Base-by-base conservation (phyloP, 92 coral and sea anemone genomes). In the Paragorgia papillata region DNA sequence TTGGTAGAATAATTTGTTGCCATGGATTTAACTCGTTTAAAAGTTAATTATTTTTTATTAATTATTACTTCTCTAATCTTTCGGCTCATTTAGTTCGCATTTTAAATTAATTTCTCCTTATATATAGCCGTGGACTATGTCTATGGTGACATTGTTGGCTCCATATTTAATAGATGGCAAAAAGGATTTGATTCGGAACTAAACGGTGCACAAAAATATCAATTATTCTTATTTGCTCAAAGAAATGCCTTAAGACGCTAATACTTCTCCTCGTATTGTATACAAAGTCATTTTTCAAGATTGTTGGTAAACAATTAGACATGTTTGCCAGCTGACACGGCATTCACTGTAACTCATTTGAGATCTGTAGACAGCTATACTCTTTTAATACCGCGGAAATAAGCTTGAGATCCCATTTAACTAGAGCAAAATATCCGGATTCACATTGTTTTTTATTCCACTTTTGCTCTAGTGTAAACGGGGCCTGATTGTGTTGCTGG, bases 231-330 rank as follows among this genome's bases (percentile, higher is more conserved):
- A 33, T 68, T 68, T 68, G 48, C 75, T n/a, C 0, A 27, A 21
- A 17, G 48, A 68, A 68, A 25, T 49, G 48, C 75, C 9, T 33
- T 26, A 68, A 25, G 75, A 27, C 58, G 59, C 59, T 68, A 68
- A 68, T 68, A 21, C 17, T 20, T 59, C 59, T 48, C 24, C 75
- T 57, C 7, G n/a, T 18, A 68, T 68, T 48, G 75, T 48, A 58
- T 27, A 3, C 18, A 20, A 27, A 68, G 55, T 46, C 58, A 44
- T 44, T 68, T 68, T 68, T 68, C 39, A 44, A 35, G 40, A 35
- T 2, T 7, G 7, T 46, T 32, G 30, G 58, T n/a, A n/a, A n/a
- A n/a, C n/a, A n/a, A n/a, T n/a, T n/a, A n/a, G n/a, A n/a, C n/a
- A n/a, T n/a, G n/a, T n/a, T n/a, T n/a, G n/a, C n/a, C n/a, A n/a